Conservation (phyloP, 1,140 invertebrate genomes). For the Cydia pomonella region DNA sequence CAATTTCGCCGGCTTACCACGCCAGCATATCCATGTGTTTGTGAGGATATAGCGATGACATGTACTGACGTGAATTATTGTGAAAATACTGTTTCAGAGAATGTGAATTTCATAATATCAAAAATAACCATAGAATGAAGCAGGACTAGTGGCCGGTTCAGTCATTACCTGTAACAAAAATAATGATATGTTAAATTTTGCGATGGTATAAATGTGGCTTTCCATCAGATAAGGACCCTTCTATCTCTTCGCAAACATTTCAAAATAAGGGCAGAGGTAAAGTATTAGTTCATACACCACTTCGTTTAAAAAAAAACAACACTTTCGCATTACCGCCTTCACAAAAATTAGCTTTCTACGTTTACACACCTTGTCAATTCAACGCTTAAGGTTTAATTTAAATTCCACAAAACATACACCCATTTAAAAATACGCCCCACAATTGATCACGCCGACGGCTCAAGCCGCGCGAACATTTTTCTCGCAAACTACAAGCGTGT, state of each 20-base stretch:
- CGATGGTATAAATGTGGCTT: background rate
- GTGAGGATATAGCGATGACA: background rate
- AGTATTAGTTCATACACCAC: too few relatives aligned
- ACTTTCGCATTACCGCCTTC: too few relatives aligned
- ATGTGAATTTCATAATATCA: background rate
- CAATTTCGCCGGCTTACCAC: constrained; percentile 10
- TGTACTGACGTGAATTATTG: constrained; percentile 6
- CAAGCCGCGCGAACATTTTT: constrained; percentile 4
- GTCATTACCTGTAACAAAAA: background rate
- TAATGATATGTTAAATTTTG: background rate
- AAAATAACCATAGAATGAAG: too few relatives aligned
- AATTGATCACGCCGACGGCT: background rate
- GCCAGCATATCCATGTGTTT: background rate
- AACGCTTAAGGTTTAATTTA: too few relatives aligned
- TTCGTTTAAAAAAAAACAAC: too few relatives aligned
- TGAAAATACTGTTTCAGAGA: background rate
- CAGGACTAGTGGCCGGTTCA: too few relatives aligned
- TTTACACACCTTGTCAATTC: too few relatives aligned
- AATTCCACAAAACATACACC: background rate
- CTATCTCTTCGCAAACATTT: too few relatives aligned
- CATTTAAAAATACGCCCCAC: background rate
- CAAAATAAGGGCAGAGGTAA: too few relatives aligned
- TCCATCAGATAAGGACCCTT: too few relatives aligned
- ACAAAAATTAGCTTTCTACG: too few relatives aligned
- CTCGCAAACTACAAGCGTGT: background rate